These are phyloP conservation scores for Hiodon tergisus DNA, from an alignment of 2,113 vertebrate species.

Conservation along the genomic window DNA sequence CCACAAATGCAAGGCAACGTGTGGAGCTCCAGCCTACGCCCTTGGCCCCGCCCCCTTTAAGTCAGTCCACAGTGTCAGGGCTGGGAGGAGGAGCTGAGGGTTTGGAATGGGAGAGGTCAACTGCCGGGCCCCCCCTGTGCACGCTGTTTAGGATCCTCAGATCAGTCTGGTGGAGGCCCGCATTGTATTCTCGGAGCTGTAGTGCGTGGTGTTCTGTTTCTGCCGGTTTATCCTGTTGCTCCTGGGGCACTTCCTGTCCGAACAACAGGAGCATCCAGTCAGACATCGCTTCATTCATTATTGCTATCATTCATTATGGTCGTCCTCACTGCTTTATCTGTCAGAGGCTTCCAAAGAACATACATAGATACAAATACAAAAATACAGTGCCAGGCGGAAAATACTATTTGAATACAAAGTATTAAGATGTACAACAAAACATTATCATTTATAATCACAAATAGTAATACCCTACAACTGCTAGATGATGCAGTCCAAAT, in stretches of 20 bases:
- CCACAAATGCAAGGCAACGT: slow-evolving; percentile 99
- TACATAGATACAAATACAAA: no score
- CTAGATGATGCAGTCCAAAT: no score
- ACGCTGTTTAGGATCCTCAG: slow-evolving; percentile 63
- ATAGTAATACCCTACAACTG: no score
- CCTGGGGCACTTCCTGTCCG: slow-evolving; percentile 91
- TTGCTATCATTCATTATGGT: no score
- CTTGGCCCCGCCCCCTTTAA: background rate
- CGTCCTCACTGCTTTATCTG: no score
- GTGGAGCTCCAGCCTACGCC: slow-evolving; percentile 71
- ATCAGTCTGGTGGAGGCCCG: slow-evolving; percentile 97
- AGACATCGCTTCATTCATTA: no score
- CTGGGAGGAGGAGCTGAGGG: slow-evolving; percentile 19
- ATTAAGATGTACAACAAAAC: no score
- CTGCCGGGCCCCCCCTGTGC: slow-evolving; percentile 14
- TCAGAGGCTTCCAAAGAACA: no score
- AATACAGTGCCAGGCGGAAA: no score
- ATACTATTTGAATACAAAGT: no score
- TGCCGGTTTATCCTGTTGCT: slow-evolving; percentile 98
- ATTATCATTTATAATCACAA: no score
- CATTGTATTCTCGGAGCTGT: slow-evolving; percentile 98
- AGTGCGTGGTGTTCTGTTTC: slow-evolving; percentile 98
- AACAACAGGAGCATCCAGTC: background rate
- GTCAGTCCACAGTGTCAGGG: slow-evolving; percentile 39
- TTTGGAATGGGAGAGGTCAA: slow-evolving; percentile 14